Evolutionary conservation across 1,140 invertebrate genomes (phyloP).

Genomic region (Arion vulgaris): DNA sequence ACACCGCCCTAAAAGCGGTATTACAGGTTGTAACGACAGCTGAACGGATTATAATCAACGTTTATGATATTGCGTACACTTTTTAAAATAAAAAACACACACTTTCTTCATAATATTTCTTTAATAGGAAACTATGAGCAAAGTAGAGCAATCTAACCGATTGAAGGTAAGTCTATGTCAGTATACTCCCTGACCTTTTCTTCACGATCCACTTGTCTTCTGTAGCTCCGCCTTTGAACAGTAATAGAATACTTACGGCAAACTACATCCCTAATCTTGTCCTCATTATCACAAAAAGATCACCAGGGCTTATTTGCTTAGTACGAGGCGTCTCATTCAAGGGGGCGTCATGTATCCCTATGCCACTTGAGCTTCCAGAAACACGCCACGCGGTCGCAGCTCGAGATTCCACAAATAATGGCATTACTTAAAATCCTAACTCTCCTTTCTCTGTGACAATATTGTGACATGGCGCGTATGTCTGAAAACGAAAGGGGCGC

Average conservation of each 20-base stretch:
- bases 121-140: too few species aligned
- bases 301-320: not conserved
- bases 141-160: too few species aligned
- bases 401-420: conserved; percentile 1
- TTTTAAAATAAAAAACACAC: too few species aligned
- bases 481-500: not conserved
- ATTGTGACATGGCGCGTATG: not conserved
- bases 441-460: not conserved
- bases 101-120: too few species aligned
- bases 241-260: not conserved
- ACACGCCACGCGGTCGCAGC: not conserved
- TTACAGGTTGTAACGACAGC: too few species aligned
- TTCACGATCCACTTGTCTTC: not conserved
- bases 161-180: not conserved
- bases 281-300: not conserved
- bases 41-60: too few species aligned
- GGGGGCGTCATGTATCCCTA: not conserved
- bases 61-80: too few species aligned
- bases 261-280: conserved; percentile 9
- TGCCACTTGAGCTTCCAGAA: not conserved
- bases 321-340: not conserved
- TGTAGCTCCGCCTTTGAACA: not conserved
- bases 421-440: not conserved
- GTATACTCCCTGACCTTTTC: not conserved
- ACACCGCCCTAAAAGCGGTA: too few species aligned